Evolutionary conservation across 2,797 vertebrate species (phyloP).

Genomic region (Semaprochilodus insignis): DNA sequence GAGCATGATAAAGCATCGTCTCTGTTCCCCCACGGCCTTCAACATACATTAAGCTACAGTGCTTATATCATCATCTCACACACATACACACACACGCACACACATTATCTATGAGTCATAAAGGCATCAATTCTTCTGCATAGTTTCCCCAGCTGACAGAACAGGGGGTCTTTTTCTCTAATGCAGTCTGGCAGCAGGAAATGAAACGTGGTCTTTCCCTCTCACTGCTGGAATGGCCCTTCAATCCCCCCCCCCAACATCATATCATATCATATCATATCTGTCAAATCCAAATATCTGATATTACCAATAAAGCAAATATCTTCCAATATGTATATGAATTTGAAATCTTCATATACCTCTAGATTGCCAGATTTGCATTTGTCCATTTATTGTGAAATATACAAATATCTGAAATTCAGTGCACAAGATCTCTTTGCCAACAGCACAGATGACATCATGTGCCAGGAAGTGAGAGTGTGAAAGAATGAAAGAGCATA

Average conservation of each 20-base stretch:
- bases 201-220: conserved; percentile 41
- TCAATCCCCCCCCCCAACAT: conserved; percentile 34
- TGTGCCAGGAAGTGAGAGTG: background rate
- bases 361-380: too few species aligned
- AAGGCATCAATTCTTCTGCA: conserved; percentile 50
- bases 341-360: too few species aligned
- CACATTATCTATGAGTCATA: conserved; percentile 38
- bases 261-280: too few species aligned
- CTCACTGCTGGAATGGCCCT: background rate
- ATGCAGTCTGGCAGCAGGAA: conserved; percentile 59
- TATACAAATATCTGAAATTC: background rate
- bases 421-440: background rate
- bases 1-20: background rate
- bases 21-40: background rate
- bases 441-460: background rate
- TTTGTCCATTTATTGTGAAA: too few species aligned
- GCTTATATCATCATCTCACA: conserved; percentile 14
- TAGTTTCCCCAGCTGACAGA: conserved; percentile 31
- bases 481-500: background rate
- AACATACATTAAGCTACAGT: conserved; percentile 8
- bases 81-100: conserved; percentile 26
- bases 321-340: too few species aligned
- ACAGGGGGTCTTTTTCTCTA: conserved; percentile 48
- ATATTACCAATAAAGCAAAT: too few species aligned
- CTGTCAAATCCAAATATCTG: too few species aligned